Base-by-base conservation (phyloP, 2,888 invertebrate genomes). In the Agonopterix arenella region DNA sequence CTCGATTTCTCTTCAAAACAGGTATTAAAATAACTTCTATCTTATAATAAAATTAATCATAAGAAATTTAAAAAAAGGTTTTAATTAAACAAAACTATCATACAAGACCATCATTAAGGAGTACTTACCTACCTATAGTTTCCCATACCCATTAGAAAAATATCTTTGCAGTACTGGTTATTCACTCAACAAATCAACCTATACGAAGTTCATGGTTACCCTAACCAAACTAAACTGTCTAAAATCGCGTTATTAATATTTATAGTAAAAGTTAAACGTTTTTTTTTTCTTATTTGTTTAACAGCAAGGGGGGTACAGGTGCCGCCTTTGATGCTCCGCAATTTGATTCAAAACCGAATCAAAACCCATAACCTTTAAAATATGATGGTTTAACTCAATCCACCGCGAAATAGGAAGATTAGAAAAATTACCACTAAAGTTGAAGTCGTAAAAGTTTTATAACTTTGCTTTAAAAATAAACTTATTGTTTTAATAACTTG, bases 171-270 rank as follows among this genome's bases (percentile, higher is more conserved):
- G 7, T 28, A 28, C 28, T 5, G 5, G 18, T 18, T 18, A 28
- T 28, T 28, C 5, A 28, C 28, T 28, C 28, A 5, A 5, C 5
- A 28, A 28, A 28, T 28, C 28, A 28, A 5, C 7, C 28, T 28
- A 5, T 7, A 28, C 28, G 28, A 28, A 28, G 28, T 28, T 28
- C 28, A 55, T 82, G 74, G 85, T 69, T 64, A 80, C 73, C 69
- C 74, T 70, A 65, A 51, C 48, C 11, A 55, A 56, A 55, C 73
- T 78, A 74, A 80, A 76, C 73, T 65, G 70, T 75, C 72, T 61
- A 62, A 64, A 75, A 76, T 75, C 66, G 79, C 73, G 73, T 79
- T 84, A 84, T 84, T 84, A 84, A 86, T 88, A 89, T 88, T 85
- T 82, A 89, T 86, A 73, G 74, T 68, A 63, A 65, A 63, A 72